Evolutionary conservation across 2,797 vertebrate species (phyloP), one percentile per base, ranked within the genome.

Genomic region (Setipinna tenuifilis): DNA sequence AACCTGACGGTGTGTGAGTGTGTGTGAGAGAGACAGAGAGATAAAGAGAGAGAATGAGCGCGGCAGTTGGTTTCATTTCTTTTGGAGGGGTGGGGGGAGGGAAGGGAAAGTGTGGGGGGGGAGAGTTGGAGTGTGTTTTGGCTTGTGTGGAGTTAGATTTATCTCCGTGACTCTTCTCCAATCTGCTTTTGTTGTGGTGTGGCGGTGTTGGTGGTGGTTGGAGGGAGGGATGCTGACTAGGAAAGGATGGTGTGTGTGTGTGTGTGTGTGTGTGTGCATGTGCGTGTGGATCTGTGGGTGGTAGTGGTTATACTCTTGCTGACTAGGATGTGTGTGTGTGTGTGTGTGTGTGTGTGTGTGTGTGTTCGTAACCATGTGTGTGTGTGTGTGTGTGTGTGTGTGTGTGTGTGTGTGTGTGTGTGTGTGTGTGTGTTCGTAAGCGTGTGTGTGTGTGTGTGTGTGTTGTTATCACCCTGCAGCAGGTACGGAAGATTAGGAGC

Each of bases 321-420:
- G 59, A 21, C 0, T 61, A 41, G 35, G 35, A 41, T 5, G 5
- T n/a, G 7, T n/a, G 6, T 62, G n/a, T 62, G 61, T 62, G 61
- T 62, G 61, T 62, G 61, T 61, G 61, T 62, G 61, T 62, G n/a
- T 62, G 1, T 62, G 61, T 65, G 61, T 65, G 61, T 65, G 62
- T 65, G 62, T 25, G 23, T 65, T 3, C 46, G 46, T 48, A 10
- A 4, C 4, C 46, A 48, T 48, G 62, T 65, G 62, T 65, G 62
- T 65, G 62, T 65, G 62, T 65, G 62, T 28, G 62, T 65, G 62
- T 65, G n/a, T 9, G 9, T 7, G 59, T 65, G 62, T 65, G 12
- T 75, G 19, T 23, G 21, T 48, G 25, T 62, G 59, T 44, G 48
- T 80, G 44, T 12, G 50, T 11, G 5, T 71, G 23, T 48, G 35